Evolutionary conservation across 2,797 vertebrate species (phyloP).

Genomic region (Acanthiza pusilla): DNA sequence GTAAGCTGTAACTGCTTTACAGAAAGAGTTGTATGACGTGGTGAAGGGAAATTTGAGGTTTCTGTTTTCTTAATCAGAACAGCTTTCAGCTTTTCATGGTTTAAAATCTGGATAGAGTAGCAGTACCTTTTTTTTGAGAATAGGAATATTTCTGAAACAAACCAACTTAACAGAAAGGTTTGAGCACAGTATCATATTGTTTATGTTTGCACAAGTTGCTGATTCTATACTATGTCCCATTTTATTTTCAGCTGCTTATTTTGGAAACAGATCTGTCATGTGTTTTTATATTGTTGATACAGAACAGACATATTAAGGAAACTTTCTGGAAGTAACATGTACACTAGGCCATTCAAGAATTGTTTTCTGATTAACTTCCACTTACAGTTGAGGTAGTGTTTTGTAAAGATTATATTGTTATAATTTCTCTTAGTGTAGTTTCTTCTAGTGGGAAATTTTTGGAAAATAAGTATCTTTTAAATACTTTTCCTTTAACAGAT

Average conservation of each 20-base stretch:
- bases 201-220: background rate
- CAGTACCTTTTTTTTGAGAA: background rate
- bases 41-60: background rate
- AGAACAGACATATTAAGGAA: background rate
- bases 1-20: constrained; percentile 68
- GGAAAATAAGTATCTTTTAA: background rate
- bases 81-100: background rate
- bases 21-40: background rate
- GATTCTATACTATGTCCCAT: background rate
- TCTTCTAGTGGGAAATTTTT: background rate
- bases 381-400: background rate
- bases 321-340: background rate
- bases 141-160: background rate
- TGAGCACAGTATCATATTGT: background rate
- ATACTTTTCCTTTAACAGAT: background rate
- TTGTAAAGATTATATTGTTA: background rate
- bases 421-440: background rate
- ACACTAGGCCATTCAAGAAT: background rate
- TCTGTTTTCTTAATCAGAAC: background rate
- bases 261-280: background rate
- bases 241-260: background rate
- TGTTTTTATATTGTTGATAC: background rate
- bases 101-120: background rate
- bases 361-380: background rate
- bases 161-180: background rate